Evolutionary conservation across 1,140 invertebrate species (phyloP), one percentile per base, ranked within the genome.

Genomic region (Heliconius hermathena): DNA sequence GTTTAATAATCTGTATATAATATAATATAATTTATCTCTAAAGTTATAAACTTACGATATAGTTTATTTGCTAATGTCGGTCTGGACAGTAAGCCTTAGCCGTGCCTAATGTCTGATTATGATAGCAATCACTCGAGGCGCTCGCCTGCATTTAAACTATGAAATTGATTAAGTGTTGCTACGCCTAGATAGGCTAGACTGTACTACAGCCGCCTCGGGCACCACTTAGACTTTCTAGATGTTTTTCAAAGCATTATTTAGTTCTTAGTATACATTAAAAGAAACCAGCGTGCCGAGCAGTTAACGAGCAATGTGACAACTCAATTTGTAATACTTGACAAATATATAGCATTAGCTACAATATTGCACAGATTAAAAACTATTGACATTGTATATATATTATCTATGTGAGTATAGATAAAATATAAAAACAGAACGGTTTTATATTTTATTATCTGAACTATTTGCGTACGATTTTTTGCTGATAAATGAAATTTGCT

Each of bases 121-220:
- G 79, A 80, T 76, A 72, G 79, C 79, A 76, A 80, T 76, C 74
- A 74, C 79, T 76, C 73, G 41, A 75, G 71, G 79, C 79, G 33
- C 38, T 80, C 74, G 74, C 70, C 74, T 76, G 74, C 74, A 76
- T 80, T 80, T 80, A 73, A 80, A 80, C 20, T 80, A 80, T 73
- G 79, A 76, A 80, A 80, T 80, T 80, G 79, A 80, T 80, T 80
- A 80, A 76, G 79, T 76, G 57, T 75, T 71, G 36, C 74, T 54
- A 73, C 49, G 52, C 20, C 75, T 71, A 57, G 54, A 57, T 57
- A 57, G 70, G 6, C 26, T 26, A 16, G 74, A 76, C 26, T 26
- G 2, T 54, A 76, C 52, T 76, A 33, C 41, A 71, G 33, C 29
- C 66, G 79, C 79, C 79, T 49, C 79, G 52, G 71, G 79, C 74